Percentiles rank a stretch among this genome's conserved stretches.
These are phyloP conservation scores for Cataglyphis altisquamis DNA, from an alignment of 2,888 invertebrate genomes.

Conservation along the genomic window DNA sequence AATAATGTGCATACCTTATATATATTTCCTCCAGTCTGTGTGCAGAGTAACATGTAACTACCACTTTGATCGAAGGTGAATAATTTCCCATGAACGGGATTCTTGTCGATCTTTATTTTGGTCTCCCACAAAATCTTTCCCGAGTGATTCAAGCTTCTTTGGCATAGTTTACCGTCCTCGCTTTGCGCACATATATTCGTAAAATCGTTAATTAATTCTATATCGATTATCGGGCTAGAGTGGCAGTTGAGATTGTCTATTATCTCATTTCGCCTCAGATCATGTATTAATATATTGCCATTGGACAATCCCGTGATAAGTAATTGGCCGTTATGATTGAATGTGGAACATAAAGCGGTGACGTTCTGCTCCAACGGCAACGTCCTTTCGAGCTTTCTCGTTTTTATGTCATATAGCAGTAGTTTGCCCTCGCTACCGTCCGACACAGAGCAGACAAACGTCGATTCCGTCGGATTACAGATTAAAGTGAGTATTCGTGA, in stretches of 20 bases:
- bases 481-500: constrained; percentile 86
- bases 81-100: constrained; percentile 84
- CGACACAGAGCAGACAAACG: constrained; percentile 86
- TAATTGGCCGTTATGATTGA: constrained; percentile 89
- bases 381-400: constrained; percentile 87
- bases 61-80: constrained; percentile 86
- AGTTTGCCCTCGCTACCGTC: constrained; percentile 86
- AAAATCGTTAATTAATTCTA: constrained; percentile 88
- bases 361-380: constrained; percentile 84
- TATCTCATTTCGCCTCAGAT: constrained; percentile 87
- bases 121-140: constrained; percentile 84
- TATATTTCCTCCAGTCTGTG: constrained; percentile 85
- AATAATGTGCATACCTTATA: constrained; percentile 80
- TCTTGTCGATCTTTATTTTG: constrained; percentile 84
- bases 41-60: constrained; percentile 84
- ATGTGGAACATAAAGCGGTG: constrained; percentile 87
- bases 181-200: constrained; percentile 88
- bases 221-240: constrained; percentile 87
- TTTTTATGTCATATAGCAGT: constrained; percentile 88
- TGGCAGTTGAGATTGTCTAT: constrained; percentile 88
- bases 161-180: constrained; percentile 86
- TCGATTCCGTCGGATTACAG: constrained; percentile 87
- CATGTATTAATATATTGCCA: constrained; percentile 88
- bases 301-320: constrained; percentile 88
- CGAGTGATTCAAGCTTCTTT: constrained; percentile 87